These are phyloP conservation scores for Uromys caudimaculatus DNA, from an alignment of 2,797 vertebrate genomes.

Conservation along the genomic window DNA sequence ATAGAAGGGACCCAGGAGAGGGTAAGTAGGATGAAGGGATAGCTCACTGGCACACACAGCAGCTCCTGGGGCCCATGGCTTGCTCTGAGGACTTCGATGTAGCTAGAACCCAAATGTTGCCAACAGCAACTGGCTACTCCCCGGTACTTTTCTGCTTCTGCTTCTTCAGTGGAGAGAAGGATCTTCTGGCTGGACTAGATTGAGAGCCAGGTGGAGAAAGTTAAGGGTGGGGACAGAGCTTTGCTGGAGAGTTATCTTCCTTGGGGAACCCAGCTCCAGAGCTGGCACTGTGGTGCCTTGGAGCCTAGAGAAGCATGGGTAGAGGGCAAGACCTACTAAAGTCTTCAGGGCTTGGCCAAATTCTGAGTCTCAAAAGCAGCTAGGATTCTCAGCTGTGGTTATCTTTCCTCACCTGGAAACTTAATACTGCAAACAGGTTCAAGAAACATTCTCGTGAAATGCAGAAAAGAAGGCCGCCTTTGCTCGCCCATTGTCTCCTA, in stretches of 20 bases:
- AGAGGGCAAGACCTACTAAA: not conserved
- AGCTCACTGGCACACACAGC: not conserved
- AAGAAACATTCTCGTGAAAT: not conserved
- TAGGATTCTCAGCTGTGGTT: not conserved
- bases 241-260: not conserved
- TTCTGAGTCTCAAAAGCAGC: not conserved
- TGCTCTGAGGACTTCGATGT: not conserved
- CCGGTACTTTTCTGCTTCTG: not conserved
- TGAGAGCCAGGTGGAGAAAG: not conserved
- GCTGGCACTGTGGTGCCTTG: not conserved
- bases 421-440: not conserved
- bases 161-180: not conserved
- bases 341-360: not conserved
- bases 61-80: not conserved
- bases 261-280: not conserved
- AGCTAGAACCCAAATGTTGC: not conserved
- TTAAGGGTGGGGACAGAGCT: rapidly evolving
- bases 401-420: not conserved
- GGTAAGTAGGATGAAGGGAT: not conserved
- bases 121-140: not conserved
- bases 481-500: not conserved
- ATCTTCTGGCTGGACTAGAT: not conserved
- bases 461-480: not conserved
- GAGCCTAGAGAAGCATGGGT: not conserved
- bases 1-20: not conserved